These are phyloP conservation scores for Alca torda DNA, from an alignment of 2,797 vertebrate genomes.

Conservation along the genomic window DNA sequence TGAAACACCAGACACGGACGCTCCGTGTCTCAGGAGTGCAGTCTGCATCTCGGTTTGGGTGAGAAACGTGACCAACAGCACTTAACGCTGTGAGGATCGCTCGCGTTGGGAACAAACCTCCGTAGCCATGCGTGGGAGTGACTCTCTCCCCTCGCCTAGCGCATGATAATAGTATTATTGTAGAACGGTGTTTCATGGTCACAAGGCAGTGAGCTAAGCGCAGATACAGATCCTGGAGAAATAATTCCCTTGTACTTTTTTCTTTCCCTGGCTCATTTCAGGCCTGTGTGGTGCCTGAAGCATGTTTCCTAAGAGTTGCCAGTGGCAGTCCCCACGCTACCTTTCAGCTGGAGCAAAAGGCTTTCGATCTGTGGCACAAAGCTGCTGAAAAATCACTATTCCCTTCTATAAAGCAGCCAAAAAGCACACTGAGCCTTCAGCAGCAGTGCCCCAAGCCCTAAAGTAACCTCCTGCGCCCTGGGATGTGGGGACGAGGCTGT, in stretches of 20 bases:
- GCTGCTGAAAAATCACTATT: rapidly evolving
- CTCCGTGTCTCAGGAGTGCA: rapidly evolving
- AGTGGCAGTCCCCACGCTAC: rapidly evolving
- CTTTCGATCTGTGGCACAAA: background rate
- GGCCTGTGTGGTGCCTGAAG: background rate
- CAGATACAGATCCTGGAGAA: background rate
- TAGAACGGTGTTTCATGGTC: background rate
- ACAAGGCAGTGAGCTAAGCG: background rate
- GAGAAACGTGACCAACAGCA: background rate
- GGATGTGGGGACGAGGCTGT: background rate
- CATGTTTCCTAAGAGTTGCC: background rate
- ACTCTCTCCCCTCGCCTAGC: background rate
- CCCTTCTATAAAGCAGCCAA: background rate
- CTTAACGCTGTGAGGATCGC: rapidly evolving
- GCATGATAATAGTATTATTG: background rate
- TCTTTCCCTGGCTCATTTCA: background rate
- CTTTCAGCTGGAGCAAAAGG: background rate
- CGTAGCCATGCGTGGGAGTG: rapidly evolving
- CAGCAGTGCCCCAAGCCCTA: rapidly evolving
- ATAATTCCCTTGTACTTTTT: background rate
- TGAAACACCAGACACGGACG: rapidly evolving
- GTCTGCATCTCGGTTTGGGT: background rate
- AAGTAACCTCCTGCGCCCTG: rapidly evolving
- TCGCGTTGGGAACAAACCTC: background rate
- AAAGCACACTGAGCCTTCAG: rapidly evolving